Evolutionary conservation across 2,113 vertebrate species (phyloP), one percentile per base, ranked within the genome.

Genomic region (Gila orcuttii): DNA sequence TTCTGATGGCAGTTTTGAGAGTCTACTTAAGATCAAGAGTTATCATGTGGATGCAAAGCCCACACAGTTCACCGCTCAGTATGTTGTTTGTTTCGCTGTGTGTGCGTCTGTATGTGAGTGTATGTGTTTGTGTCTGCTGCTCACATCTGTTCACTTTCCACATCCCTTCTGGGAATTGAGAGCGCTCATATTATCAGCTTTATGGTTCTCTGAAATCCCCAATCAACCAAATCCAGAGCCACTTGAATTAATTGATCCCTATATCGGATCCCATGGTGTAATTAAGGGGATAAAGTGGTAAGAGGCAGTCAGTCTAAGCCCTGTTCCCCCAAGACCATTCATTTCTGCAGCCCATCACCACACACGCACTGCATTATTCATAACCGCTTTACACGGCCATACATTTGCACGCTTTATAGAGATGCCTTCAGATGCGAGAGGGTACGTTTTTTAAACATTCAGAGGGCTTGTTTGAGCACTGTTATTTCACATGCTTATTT

Each of bases 201-300:
- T 85, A 87, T 84, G 77, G 85, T 64, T 86, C 83, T 86, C 86
- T 69, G 79, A 86, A 86, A 87, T 87, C 89, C 86, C 85, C 77
- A 83, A 86, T 83, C 74, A 88, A 86, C 79, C 80, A 86, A 88
- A 90, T 83, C 77, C 87, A 86, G 69, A 77, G 87, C 87, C 86
- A 88, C 88, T 88, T 90, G 71, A 90, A 86, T 90, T 83, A 88
- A 90, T 86, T 89, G 89, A 91, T 89, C 89, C 84, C 88, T 84
- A 87, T 79, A 80, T 79, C 73, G 86, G 81, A 91, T 88, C 86
- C 89, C 86, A 81, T 89, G 83, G 82, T 84, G 74, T 89, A 87
- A 86, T 88, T 87, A 90, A 89, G 83, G 87, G 87, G 69, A 85
- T 85, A 86, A 82, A 88, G 82, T 64, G 79, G 76, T 80, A 64